Percentiles rank a stretch among this genome's conserved stretches.
phyloP scores from a whole-genome alignment of 2,888 invertebrate genomes.

The Tenthredo amoena region DNA sequence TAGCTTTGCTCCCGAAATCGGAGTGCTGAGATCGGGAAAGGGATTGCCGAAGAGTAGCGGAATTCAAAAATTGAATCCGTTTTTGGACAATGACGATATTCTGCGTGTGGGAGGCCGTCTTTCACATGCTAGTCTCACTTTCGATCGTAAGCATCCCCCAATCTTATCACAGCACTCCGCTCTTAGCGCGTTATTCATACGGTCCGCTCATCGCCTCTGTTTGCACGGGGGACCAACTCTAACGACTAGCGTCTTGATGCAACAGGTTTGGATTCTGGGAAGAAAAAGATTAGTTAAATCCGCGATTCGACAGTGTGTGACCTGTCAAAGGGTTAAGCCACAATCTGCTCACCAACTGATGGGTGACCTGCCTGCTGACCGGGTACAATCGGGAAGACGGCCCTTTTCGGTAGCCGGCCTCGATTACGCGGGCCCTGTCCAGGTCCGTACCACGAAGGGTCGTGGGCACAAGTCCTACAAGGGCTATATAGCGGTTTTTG shows the following conservation, averaged over 20 bases:
- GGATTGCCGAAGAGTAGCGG: slow-evolving; percentile 27
- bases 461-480: too few relatives aligned
- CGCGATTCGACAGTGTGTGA: slow-evolving; percentile 51
- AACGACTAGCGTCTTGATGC: slow-evolving; percentile 50
- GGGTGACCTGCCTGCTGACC: slow-evolving; percentile 24
- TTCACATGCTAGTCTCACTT: too few relatives aligned
- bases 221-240: slow-evolving; percentile 48
- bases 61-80: not conserved
- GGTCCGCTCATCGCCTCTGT: slow-evolving; percentile 17
- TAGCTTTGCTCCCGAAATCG: slow-evolving; percentile 21
- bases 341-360: slow-evolving; percentile 41
- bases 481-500: too few relatives aligned
- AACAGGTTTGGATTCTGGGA: slow-evolving; percentile 38
- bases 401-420: not conserved
- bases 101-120: slow-evolving; percentile 41
- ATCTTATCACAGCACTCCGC: slow-evolving; percentile 31
- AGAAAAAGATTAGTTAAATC: not conserved
- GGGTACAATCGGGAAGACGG: slow-evolving; percentile 12
- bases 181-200: slow-evolving; percentile 38
- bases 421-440: too few relatives aligned
- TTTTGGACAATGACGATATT: too few relatives aligned
- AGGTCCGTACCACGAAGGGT: too few relatives aligned
- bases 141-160: slow-evolving; percentile 18
- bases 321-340: slow-evolving; percentile 54
- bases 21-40: slow-evolving; percentile 2